Evolutionary conservation across 2,888 invertebrate species (phyloP).

Genomic region (Agrenia bidenticulata): DNA sequence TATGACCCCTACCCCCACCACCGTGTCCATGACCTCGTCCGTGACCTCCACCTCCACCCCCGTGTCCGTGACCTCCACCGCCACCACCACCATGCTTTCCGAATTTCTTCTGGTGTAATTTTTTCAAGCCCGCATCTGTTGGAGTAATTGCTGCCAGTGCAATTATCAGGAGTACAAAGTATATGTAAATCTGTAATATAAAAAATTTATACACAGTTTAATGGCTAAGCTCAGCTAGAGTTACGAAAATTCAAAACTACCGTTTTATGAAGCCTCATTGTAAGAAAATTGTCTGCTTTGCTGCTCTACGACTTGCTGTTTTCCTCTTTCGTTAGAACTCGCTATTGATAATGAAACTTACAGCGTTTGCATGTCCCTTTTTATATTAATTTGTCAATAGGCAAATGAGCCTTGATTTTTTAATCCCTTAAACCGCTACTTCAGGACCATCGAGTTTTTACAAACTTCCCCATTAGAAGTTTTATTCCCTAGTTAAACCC

Average conservation of each 20-base stretch:
- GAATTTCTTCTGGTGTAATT: background rate
- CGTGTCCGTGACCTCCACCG: slow-evolving; percentile 4
- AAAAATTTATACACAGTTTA: background rate
- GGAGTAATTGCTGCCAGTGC: background rate
- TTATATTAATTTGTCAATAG: no score
- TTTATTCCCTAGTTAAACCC: no score
- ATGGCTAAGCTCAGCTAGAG: background rate
- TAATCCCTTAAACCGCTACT: no score
- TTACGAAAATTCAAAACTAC: background rate
- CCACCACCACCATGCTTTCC: background rate
- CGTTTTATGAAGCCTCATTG: background rate
- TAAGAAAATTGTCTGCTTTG: no score
- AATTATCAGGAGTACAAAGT: slow-evolving; percentile 1
- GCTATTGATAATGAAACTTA: no score
- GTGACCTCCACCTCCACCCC: background rate
- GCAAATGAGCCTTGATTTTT: no score
- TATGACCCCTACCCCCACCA: background rate
- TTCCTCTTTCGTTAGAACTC: no score
- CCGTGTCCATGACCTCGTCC: background rate
- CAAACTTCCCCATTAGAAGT: no score
- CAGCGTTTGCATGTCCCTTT: no score
- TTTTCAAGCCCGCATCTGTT: slow-evolving; percentile 7
- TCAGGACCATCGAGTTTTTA: no score
- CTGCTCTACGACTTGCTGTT: no score
- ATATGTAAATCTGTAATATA: slow-evolving; percentile 11